Base-by-base conservation (phyloP, 2,888 invertebrate genomes). In the Spilosoma lubricipeda region DNA sequence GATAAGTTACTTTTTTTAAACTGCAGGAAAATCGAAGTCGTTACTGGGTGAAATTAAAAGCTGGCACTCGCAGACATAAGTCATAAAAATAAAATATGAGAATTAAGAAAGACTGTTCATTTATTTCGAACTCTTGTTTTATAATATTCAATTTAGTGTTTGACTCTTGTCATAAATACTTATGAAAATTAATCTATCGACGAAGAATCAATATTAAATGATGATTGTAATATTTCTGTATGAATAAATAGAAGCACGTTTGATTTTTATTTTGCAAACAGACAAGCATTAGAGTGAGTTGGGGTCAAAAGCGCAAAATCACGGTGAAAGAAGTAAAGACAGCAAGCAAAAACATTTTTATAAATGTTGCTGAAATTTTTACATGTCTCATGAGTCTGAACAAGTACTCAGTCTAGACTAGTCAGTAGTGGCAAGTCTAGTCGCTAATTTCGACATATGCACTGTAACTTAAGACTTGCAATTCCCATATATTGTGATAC, bases 1-100 rank as follows among this genome's bases (percentile, higher is more conserved):
- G 95, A 94, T 95, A 95, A 95, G 94, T 94, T 93, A 94, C 93
- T 93, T 94, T 94, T 94, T 94, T 93, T 92, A 95, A n/a, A 95
- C 91, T 94, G 94, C 92, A 93, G 93, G 94, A 92, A 93, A 94
- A 94, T 95, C 93, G 93, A 94, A 95, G 89, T 92, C 93, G 91
- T 91, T 90, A 88, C 92, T 89, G 90, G 81, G 91, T 89, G 90
- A 94, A 95, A 95, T 95, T 94, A 95, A 95, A 95, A 93, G 93
- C 93, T 93, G 92, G 93, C 93, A 93, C 89, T 92, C 89, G 91
- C 94, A 93, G 93, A 92, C 93, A 93, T 91, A 92, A 93, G 93
- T 92, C 93, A 94, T 95, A 94, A 94, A 94, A 91, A 89, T 88
- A 90, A 95, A 95, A 94, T 94, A 94, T 93, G 92, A 91, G 82